Evolutionary conservation across 2,888 invertebrate species (phyloP), one percentile per base, ranked within the genome.

Genomic region (Blomia tropicalis): DNA sequence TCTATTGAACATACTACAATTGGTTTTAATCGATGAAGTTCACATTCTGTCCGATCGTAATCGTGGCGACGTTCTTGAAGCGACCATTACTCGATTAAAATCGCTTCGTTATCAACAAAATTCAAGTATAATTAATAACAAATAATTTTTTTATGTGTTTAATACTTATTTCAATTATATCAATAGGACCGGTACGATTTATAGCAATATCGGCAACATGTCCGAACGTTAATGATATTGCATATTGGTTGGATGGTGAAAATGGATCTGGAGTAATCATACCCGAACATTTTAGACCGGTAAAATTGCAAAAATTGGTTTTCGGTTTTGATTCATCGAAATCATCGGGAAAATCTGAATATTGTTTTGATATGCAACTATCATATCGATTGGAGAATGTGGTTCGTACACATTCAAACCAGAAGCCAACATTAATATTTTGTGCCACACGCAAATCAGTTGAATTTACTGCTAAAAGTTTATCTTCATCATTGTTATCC

Each of bases 41-140:
- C 87, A 87, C 72, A 78, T 85, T 59, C 72, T 87, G 51, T 83
- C 82, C 70, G 85, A 86, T 69, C 79, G 80, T 64, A 72, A 72
- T 0, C 76, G 87, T 59, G 56, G 87, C 0, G 82, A 86, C 0
- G 83, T 82, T 14, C 74, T 87, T 51, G 87, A 87, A 75, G 83
- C 83, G 14, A 82, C 87, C 1, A 82, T 87, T 56, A 83, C 83
- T 70, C 76, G 87, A 64, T 85, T 87, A 85, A 86, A 85, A 75
- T 83, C 83, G 22, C 79, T 84, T 65, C 79, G 82, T 47, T 23
- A 29, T 51, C 17, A n/a, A 41, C 41, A 41, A 14, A 41, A 17
- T 36, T 17, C 36, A 36, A 7, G 36, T 36, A 36, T 36, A 17
- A 11, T 36, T 36, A 36, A 17, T 17, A 36, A 11, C 17, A 36